A percentile compares a stretch with the other conserved stretches of the same genome.
Conservation (phyloP, 53 echinoderm and acorn worm species). For the Zoroaster sp. region DNA sequence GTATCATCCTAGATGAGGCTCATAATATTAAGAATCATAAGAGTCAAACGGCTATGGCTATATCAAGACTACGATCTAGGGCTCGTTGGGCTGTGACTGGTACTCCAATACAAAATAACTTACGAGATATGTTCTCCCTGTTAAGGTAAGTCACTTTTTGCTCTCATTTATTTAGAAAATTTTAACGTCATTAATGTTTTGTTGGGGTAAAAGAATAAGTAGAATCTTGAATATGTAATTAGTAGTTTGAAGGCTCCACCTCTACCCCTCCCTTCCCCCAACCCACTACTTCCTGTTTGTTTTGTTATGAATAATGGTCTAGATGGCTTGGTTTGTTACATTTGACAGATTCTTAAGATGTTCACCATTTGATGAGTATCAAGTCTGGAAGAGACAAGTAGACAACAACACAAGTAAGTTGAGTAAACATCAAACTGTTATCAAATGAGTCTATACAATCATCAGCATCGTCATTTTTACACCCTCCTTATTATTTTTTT, state of each 20-base stretch:
- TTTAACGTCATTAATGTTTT: no score
- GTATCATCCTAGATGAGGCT: slow-evolving; percentile 90
- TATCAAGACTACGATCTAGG: slow-evolving; percentile 81
- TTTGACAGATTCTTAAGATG: slow-evolving; percentile 80
- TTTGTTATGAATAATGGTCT: not conserved
- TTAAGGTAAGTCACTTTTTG: slow-evolving; percentile 64
- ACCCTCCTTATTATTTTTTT: no score
- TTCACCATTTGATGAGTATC: slow-evolving; percentile 92
- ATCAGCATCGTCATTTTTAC: no score
- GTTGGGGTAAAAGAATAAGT: no score
- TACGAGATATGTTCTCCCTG: slow-evolving; percentile 94
- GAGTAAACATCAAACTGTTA: no score
- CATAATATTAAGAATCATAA: slow-evolving; percentile 99
- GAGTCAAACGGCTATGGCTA: slow-evolving; percentile 81
- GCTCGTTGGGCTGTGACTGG: slow-evolving; percentile 96
- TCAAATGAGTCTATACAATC: no score
- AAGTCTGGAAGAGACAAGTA: slow-evolving; percentile 95
- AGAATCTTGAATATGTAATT: no score
- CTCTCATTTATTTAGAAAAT: no score
- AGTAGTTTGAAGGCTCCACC: no score
- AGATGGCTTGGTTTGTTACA: not conserved
- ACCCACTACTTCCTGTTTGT: not conserved
- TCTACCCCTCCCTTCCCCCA: not conserved
- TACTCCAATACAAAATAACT: slow-evolving; percentile 98
- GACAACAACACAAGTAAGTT: slow-evolving; percentile 91